Conservation (phyloP, 2,113 vertebrate species). For the Micronycteris hirsuta region DNA sequence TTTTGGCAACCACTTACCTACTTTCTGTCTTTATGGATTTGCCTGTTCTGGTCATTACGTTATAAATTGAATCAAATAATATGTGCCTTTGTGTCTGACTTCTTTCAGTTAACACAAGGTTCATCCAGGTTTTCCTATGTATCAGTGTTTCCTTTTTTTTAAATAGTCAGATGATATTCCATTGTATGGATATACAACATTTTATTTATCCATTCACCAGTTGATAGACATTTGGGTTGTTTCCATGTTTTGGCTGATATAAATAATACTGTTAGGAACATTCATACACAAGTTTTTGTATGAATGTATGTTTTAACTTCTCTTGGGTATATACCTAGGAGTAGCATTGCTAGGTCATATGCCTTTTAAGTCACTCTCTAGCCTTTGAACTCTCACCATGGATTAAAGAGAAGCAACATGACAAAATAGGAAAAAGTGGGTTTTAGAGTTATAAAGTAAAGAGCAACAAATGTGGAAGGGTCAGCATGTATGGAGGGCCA, state of each 20-base stretch:
- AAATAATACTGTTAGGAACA: background rate
- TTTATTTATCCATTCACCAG: background rate
- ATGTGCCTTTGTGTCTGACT: background rate
- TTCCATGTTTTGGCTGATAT: background rate
- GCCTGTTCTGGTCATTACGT: background rate
- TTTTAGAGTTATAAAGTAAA: background rate
- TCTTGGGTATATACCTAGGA: background rate
- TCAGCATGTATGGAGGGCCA: background rate
- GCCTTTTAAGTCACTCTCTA: constrained; percentile 6
- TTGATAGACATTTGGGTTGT: background rate
- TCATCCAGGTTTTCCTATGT: background rate
- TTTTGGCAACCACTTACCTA: background rate
- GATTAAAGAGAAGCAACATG: background rate
- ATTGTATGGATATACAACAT: background rate
- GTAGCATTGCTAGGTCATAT: background rate
- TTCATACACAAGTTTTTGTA: background rate
- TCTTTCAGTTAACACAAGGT: background rate
- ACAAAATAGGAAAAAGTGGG: background rate
- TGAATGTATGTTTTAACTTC: background rate
- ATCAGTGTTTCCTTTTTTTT: background rate
- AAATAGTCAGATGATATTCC: background rate
- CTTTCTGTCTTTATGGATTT: too few relatives aligned
- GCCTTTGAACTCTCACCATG: background rate
- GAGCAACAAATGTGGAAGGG: background rate
- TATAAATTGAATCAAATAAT: background rate